phyloP scores from a whole-genome alignment of 2,797 vertebrate species.

The Staurois parvus region DNA sequence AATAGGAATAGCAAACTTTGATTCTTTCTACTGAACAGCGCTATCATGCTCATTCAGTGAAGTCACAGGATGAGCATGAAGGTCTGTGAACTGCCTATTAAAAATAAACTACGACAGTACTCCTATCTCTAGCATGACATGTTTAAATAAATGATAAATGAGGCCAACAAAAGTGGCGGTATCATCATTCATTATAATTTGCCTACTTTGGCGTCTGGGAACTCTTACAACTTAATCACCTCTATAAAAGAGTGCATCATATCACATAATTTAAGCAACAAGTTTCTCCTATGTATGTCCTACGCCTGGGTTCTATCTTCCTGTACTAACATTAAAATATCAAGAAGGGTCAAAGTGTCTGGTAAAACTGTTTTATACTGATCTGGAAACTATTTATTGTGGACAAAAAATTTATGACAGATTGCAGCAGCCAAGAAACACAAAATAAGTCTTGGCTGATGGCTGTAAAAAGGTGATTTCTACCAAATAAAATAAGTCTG shows the following conservation, averaged over 20 bases:
- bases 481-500: constrained; percentile 13
- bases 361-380: constrained; percentile 1
- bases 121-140: neutral
- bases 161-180: neutral
- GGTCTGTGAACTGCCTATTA: too few relatives aligned
- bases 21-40: too few relatives aligned
- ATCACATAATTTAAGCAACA: neutral
- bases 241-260: neutral
- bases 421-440: constrained; percentile 28
- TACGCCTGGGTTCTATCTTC: constrained; percentile 22
- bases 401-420: neutral
- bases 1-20: too few relatives aligned
- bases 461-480: constrained; percentile 22
- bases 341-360: constrained; percentile 10
- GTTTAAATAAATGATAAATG: neutral
- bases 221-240: neutral
- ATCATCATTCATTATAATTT: constrained; percentile 2
- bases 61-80: too few relatives aligned
- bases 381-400: constrained; percentile 44
- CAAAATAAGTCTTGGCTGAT: neutral
- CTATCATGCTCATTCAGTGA: too few relatives aligned
- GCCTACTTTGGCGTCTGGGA: neutral
- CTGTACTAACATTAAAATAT: neutral
- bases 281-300: neutral
- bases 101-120: neutral